Conservation (phyloP, 2,113 vertebrate genomes). For the Conger conger region DNA sequence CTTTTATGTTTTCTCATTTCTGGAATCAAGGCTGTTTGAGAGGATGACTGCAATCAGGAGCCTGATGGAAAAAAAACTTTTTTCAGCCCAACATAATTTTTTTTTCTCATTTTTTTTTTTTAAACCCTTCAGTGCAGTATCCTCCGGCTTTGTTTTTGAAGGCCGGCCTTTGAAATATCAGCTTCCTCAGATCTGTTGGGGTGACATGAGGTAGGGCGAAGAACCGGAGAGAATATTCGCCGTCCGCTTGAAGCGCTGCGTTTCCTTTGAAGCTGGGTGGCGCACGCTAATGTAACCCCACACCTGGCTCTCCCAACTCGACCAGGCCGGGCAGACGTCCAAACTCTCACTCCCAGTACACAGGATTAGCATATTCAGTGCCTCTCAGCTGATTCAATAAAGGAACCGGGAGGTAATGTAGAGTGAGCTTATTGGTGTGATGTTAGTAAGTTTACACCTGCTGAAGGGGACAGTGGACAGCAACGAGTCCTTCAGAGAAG, state of each 20-base stretch:
- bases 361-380: neutral
- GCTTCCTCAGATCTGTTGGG: neutral
- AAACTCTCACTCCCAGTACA: too few species aligned
- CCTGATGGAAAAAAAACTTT: neutral
- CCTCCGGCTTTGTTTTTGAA: constrained; percentile 2
- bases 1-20: too few species aligned
- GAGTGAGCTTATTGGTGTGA: neutral
- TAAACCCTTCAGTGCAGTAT: neutral
- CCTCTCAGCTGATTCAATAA: neutral
- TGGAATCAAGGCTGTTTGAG: too few species aligned
- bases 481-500: neutral
- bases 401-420: neutral
- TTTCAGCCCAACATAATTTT: neutral
- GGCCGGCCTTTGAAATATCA: neutral
- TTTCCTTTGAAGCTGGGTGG: neutral
- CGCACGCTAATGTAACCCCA: neutral
- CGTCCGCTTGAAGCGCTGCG: neutral
- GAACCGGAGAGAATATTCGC: neutral
- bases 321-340: neutral
- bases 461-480: neutral
- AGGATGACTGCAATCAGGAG: neutral
- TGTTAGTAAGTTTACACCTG: neutral
- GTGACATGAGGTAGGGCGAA: neutral
- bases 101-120: neutral
- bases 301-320: neutral